phyloP scores from a whole-genome alignment of 2,797 vertebrate genomes.

The Natrix natrix region DNA sequence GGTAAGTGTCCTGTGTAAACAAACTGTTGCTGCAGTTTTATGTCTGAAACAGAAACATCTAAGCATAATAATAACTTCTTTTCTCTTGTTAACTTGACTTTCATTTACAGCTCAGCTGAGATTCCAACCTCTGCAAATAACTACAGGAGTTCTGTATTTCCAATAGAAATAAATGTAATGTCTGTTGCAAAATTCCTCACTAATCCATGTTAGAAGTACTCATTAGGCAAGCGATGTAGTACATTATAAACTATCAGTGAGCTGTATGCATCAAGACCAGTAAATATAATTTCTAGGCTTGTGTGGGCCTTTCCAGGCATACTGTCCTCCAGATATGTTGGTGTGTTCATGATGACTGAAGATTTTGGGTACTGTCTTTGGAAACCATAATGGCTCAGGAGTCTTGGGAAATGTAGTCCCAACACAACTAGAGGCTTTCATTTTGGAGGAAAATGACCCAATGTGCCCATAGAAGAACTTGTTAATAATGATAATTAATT shows the following conservation, averaged over 20 bases:
- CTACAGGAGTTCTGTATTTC: constrained; percentile 18
- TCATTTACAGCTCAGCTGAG: background rate
- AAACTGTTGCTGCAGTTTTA: background rate
- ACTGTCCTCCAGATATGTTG: background rate
- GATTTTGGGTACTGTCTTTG: background rate
- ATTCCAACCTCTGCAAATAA: background rate
- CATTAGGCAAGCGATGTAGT: constrained; percentile 21
- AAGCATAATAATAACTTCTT: background rate
- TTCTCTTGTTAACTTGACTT: background rate
- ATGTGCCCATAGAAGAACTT: background rate
- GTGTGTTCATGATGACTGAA: background rate
- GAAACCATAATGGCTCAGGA: background rate
- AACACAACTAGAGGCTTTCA: background rate
- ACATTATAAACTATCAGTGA: background rate
- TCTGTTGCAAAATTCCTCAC: constrained; percentile 28
- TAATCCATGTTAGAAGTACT: background rate
- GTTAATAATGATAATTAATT: background rate
- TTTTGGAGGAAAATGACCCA: background rate
- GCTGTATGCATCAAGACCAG: constrained; percentile 20
- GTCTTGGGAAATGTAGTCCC: background rate
- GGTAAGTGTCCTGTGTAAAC: constrained; percentile 72
- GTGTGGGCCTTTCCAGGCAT: background rate
- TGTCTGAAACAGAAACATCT: background rate
- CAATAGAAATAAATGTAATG: constrained; percentile 31
- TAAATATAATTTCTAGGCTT: background rate